These are phyloP conservation scores for Spodoptera frugiperda DNA, from an alignment of 1,140 invertebrate species.

Conservation along the genomic window DNA sequence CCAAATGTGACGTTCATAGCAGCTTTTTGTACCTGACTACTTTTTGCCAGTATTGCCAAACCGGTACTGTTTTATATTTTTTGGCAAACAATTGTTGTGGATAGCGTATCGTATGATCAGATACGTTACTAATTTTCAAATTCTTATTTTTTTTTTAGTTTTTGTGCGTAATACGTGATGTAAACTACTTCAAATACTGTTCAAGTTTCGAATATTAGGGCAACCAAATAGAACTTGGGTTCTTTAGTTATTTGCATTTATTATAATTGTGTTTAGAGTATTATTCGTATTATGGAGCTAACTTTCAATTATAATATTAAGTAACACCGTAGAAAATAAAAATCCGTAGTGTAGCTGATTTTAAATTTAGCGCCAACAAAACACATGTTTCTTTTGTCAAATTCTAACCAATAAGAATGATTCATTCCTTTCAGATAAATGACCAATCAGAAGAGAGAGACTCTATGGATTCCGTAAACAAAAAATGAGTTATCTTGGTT, in stretches of 20 bases:
- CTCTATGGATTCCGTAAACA: neutral
- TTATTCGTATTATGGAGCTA: too few relatives aligned
- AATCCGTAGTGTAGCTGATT: neutral
- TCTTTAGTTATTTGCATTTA: too few relatives aligned
- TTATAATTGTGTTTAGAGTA: too few relatives aligned
- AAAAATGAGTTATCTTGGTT: neutral
- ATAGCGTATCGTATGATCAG: too few relatives aligned
- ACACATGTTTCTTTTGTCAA: constrained; percentile 28
- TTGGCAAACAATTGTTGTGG: too few relatives aligned
- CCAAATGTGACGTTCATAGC: neutral
- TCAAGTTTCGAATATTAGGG: too few relatives aligned
- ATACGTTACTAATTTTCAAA: too few relatives aligned
- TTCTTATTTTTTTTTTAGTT: too few relatives aligned
- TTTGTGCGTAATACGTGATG: neutral
- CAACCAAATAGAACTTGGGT: too few relatives aligned
- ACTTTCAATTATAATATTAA: too few relatives aligned
- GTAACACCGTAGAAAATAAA: too few relatives aligned
- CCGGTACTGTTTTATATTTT: neutral
- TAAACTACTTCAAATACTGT: neutral
- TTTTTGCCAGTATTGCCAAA: neutral
- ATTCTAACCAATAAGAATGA: constrained; percentile 3
- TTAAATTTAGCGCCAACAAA: constrained; percentile 7
- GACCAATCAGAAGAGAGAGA: constrained; percentile 5
- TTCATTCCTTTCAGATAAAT: neutral
- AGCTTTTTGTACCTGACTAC: neutral